A percentile compares a stretch with the other conserved stretches of the same genome.
Conservation (phyloP, 2,888 invertebrate genomes). For the Melieria crassipennis region DNA sequence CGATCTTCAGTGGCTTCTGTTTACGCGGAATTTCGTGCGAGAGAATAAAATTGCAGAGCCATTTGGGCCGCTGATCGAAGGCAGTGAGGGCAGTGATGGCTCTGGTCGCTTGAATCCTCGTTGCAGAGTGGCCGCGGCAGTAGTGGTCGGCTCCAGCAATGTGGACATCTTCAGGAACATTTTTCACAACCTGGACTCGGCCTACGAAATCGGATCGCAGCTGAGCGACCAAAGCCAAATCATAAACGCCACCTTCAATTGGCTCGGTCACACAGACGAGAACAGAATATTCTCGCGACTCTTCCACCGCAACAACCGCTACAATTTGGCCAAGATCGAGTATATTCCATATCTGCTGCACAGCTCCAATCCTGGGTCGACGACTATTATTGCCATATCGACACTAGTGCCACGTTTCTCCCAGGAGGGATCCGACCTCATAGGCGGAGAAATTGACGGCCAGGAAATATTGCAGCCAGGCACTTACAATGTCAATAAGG, state of each 20-base stretch:
- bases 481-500: constrained; percentile 90
- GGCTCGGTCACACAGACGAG: constrained; percentile 84
- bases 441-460: constrained; percentile 95
- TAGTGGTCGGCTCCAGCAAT: constrained; percentile 92
- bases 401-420: constrained; percentile 83
- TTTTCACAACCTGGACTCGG: constrained; percentile 88
- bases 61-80: constrained; percentile 72
- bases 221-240: constrained; percentile 91
- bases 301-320: constrained; percentile 89
- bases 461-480: constrained; percentile 83
- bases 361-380: constrained; percentile 88
- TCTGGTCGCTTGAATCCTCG: constrained; percentile 84
- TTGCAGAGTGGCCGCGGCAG: constrained; percentile 90
- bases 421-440: constrained; percentile 74
- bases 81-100: constrained; percentile 60
- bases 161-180: constrained; percentile 90
- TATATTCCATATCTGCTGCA: constrained; percentile 92
- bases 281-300: constrained; percentile 78
- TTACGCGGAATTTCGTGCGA: constrained; percentile 87
- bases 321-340: constrained; percentile 91
- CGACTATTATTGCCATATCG: constrained; percentile 80
- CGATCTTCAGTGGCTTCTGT: constrained; percentile 80
- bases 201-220: constrained; percentile 95
- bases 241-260: constrained; percentile 95
- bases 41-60: constrained; percentile 89